Evolutionary conservation across 2,113 vertebrate species (phyloP).

Genomic region (Nesoenas mayeri): DNA sequence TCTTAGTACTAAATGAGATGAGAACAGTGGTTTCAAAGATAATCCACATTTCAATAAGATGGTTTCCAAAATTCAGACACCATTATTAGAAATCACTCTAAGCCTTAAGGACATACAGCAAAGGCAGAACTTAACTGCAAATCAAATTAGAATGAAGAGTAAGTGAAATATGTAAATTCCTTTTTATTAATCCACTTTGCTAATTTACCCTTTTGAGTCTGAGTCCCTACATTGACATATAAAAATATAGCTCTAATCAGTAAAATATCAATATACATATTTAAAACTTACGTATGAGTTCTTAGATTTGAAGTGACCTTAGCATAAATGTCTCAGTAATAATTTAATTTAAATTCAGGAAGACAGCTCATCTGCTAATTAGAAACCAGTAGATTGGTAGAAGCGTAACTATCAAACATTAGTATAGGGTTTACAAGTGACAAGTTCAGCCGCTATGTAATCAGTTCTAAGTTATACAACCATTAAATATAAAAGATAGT

Average conservation of each 20-base stretch:
- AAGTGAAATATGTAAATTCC: not conserved
- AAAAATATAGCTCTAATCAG: not conserved
- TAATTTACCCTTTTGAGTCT: not conserved
- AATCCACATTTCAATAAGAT: not conserved
- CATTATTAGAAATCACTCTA: not conserved
- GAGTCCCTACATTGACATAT: not conserved
- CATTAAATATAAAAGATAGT: not conserved
- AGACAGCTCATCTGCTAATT: conserved; percentile 7
- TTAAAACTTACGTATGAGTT: not conserved
- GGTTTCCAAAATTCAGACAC: not conserved
- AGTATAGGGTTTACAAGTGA: not conserved
- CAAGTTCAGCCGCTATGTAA: not conserved
- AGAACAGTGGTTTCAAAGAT: not conserved
- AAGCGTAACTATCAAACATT: conserved; percentile 15
- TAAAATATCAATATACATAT: not conserved
- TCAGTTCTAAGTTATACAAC: conserved; percentile 19
- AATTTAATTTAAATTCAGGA: conserved; percentile 5
- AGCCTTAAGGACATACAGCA: not conserved
- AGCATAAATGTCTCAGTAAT: not conserved
- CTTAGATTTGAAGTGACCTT: not conserved
- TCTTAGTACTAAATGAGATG: not conserved
- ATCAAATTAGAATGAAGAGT: not conserved
- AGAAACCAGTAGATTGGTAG: not conserved
- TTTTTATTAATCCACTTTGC: not conserved
- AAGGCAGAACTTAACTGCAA: not conserved